Conservation (phyloP, 2,113 vertebrate genomes). For the Pollimyrus isidori region DNA sequence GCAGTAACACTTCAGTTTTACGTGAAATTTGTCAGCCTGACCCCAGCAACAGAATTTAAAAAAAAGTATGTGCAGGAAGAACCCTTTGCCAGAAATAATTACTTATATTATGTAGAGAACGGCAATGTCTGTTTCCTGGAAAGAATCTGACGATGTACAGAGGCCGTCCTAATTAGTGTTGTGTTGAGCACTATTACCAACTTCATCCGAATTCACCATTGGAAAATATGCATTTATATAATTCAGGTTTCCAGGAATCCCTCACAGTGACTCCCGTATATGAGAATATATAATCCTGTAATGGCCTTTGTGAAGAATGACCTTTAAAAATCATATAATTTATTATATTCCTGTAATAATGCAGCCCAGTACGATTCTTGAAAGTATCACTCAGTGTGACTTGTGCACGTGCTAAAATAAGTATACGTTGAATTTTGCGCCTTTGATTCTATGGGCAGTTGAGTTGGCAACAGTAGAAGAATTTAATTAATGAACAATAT, state of each 20-base stretch:
- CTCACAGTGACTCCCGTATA: background rate
- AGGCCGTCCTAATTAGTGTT: slow-evolving; percentile 16
- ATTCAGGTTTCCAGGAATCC: background rate
- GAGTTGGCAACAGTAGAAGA: background rate
- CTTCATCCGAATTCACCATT: background rate
- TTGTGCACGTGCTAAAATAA: background rate
- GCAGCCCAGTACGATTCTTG: background rate
- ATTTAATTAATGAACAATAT: background rate
- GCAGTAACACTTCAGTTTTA: background rate
- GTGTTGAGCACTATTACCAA: background rate
- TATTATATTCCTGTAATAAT: background rate
- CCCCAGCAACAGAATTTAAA: background rate
- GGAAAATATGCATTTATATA: background rate
- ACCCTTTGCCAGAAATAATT: slow-evolving; percentile 20
- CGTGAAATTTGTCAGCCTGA: background rate
- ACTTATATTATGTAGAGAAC: slow-evolving; percentile 28
- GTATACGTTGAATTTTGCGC: background rate
- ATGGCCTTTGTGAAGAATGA: background rate
- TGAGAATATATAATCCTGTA: background rate
- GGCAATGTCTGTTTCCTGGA: slow-evolving; percentile 28
- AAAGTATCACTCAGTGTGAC: background rate
- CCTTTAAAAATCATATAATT: background rate
- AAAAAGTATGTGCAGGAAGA: background rate
- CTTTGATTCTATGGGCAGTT: background rate
- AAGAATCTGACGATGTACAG: slow-evolving; percentile 14